Evolutionary conservation across 2,888 invertebrate genomes (phyloP).

Genomic region (Palloptera scutellata): DNA sequence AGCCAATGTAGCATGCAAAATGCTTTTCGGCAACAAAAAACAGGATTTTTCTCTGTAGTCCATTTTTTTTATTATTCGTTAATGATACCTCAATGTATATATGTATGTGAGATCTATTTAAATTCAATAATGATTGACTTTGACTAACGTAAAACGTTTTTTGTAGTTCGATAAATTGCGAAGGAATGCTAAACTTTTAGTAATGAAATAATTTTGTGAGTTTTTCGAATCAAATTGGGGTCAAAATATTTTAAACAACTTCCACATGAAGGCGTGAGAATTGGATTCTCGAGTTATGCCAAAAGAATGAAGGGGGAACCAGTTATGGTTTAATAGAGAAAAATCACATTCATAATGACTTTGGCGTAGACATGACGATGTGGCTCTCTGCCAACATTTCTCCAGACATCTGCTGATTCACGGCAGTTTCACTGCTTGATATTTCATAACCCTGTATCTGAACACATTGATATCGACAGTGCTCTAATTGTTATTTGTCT

Average conservation of each 20-base stretch:
- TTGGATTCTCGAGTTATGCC: constrained; percentile 1
- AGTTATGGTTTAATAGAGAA: no score
- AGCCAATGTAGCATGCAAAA: constrained; percentile 19
- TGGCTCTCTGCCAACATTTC: no score
- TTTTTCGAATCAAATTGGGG: constrained; percentile 30
- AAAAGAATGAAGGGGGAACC: no score
- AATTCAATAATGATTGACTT: constrained; percentile 38
- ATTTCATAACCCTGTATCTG: background rate
- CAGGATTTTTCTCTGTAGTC: constrained; percentile 21
- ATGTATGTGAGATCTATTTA: constrained; percentile 30
- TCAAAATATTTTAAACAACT: constrained; percentile 26
- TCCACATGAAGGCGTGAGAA: constrained; percentile 38
- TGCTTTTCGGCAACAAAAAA: constrained; percentile 29
- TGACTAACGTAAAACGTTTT: constrained; percentile 36
- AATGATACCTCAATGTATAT: constrained; percentile 31
- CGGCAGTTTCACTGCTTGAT: constrained; percentile 1
- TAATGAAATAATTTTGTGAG: constrained; percentile 20
- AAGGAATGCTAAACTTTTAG: constrained; percentile 21
- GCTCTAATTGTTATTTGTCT: constrained; percentile 45
- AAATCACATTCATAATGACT: background rate
- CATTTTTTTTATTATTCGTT: constrained; percentile 25
- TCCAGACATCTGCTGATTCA: no score
- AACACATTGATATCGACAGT: background rate
- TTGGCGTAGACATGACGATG: no score
- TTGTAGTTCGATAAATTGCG: constrained; percentile 11